Evolutionary conservation across 2,888 invertebrate genomes (phyloP).

Genomic region (Drosophila siamana): DNA sequence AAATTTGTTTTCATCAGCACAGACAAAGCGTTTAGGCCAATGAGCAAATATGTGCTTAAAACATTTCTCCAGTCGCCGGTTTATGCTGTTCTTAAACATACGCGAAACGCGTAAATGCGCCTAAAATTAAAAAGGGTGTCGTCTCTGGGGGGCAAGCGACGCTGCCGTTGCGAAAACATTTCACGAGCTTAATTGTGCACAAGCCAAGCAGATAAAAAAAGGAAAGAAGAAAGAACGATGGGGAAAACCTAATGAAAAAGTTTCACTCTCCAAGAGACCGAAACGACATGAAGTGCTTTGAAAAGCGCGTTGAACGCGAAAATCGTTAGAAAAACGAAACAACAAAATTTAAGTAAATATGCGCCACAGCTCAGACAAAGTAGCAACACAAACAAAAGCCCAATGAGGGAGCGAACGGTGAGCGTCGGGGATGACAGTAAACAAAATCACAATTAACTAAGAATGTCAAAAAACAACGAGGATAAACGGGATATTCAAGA

Average conservation of each 20-base stretch:
- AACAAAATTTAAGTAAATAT: slow-evolving; percentile 77
- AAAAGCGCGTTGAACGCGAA: slow-evolving; percentile 68
- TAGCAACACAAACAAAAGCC: slow-evolving; percentile 67
- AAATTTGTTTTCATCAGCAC: slow-evolving; percentile 76
- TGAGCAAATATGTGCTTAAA: slow-evolving; percentile 42
- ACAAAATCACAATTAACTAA: slow-evolving; percentile 82
- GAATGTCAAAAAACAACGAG: slow-evolving; percentile 58
- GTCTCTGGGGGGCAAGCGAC: slow-evolving; percentile 38
- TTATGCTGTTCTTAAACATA: slow-evolving; percentile 23
- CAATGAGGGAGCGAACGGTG: slow-evolving; percentile 11
- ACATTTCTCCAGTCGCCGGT: slow-evolving; percentile 16
- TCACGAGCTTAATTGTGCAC: slow-evolving; percentile 76
- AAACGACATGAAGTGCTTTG: slow-evolving; percentile 35
- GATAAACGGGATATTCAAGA: not conserved
- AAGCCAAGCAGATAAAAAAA: slow-evolving; percentile 70
- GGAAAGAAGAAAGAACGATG: not conserved
- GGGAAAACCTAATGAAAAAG: slow-evolving; percentile 72
- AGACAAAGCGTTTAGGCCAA: slow-evolving; percentile 60
- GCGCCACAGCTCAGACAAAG: slow-evolving; percentile 66
- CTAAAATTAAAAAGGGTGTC: slow-evolving; percentile 71
- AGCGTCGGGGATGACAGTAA: slow-evolving; percentile 56
- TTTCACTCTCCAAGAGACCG: slow-evolving; percentile 44
- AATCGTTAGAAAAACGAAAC: slow-evolving; percentile 62
- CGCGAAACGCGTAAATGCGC: slow-evolving; percentile 45
- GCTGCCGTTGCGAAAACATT: slow-evolving; percentile 60